Evolutionary conservation across 2,113 vertebrate species (phyloP).

Genomic region (Ranitomeya imitator): DNA sequence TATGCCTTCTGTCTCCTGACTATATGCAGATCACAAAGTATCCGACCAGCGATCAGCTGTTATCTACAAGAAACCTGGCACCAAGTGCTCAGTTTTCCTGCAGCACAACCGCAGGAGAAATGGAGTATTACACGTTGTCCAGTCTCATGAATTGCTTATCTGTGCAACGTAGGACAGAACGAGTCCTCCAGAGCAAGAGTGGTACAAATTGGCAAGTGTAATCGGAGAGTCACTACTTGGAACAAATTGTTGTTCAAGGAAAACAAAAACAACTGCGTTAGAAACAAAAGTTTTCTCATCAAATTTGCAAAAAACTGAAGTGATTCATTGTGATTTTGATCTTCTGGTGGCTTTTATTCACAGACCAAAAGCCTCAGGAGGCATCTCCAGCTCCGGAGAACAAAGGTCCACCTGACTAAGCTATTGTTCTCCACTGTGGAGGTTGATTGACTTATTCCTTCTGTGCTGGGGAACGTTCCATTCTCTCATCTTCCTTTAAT

Average conservation of each 20-base stretch:
- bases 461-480: conserved; percentile 56
- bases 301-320: not conserved
- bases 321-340: conserved; percentile 10
- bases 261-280: not conserved
- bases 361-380: conserved; percentile 8
- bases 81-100: too few species aligned
- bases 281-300: not conserved
- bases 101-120: too few species aligned
- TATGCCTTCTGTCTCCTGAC: too few species aligned
- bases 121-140: too few species aligned
- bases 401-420: conserved; percentile 34
- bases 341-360: conserved; percentile 19
- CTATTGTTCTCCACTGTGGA: conserved; percentile 13
- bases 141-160: too few species aligned
- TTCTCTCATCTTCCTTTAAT: conserved; percentile 56
- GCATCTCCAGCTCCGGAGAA: not conserved
- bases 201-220: too few species aligned
- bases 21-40: too few species aligned
- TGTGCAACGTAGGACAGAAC: too few species aligned
- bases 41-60: too few species aligned
- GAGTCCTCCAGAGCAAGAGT: too few species aligned
- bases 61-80: too few species aligned
- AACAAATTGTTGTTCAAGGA: not conserved
- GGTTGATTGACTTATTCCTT: conserved; percentile 46
- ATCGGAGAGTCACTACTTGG: too few species aligned